Percentiles rank a stretch among this genome's conserved stretches.
phyloP scores from a whole-genome alignment of 2,888 invertebrate genomes.

The Trissolcus brochymenae region DNA sequence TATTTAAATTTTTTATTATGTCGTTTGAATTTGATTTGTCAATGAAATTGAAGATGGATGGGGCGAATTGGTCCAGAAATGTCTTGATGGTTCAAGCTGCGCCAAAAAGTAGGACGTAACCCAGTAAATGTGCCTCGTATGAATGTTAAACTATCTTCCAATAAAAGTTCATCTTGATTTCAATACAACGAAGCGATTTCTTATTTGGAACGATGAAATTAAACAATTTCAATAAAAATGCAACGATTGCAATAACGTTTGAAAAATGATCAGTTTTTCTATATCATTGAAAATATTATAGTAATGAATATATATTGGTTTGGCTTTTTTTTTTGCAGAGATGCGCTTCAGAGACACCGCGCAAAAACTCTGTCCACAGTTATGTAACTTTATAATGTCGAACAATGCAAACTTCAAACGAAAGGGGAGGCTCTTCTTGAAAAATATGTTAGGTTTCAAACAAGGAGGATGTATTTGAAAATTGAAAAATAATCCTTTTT shows the following conservation, averaged over 20 bases:
- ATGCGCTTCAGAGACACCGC: not conserved
- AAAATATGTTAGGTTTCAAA: too few relatives aligned
- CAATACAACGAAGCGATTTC: conserved; percentile 1
- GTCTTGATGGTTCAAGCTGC: conserved; percentile 19
- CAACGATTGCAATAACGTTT: too few relatives aligned
- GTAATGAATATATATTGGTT: not conserved
- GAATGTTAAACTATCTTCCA: conserved; percentile 9
- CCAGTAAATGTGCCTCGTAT: conserved; percentile 28
- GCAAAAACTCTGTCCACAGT: conserved; percentile 5
- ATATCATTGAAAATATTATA: too few relatives aligned
- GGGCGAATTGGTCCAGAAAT: too few relatives aligned
- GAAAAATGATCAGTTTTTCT: too few relatives aligned
- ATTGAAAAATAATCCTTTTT: too few relatives aligned
- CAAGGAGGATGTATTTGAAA: too few relatives aligned
- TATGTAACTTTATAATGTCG: conserved; percentile 59
- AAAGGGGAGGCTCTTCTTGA: too few relatives aligned
- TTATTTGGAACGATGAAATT: too few relatives aligned
- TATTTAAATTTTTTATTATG: too few relatives aligned
- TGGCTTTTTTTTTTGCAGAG: not conserved
- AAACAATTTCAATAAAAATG: too few relatives aligned
- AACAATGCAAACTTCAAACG: conserved; percentile 36
- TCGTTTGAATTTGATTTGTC: not conserved
- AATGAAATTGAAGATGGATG: conserved; percentile 1
- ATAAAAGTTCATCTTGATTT: conserved; percentile 8
- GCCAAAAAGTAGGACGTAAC: conserved; percentile 37